Conservation (phyloP, 2,888 invertebrate species). For the Agriotes lineatus region DNA sequence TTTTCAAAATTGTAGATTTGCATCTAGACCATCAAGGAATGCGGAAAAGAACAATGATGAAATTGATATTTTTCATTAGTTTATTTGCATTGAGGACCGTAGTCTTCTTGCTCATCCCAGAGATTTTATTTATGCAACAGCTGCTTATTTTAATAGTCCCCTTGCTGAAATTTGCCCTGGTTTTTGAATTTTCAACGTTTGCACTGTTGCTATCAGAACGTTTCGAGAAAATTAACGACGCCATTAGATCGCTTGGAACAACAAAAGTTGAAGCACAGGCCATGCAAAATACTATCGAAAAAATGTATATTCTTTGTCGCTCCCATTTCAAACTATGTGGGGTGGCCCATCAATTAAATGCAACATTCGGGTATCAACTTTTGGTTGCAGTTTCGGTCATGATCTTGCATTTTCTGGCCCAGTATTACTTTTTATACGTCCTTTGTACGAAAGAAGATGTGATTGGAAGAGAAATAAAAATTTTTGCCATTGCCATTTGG, state of each 20-base stretch:
- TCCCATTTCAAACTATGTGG: constrained; percentile 55
- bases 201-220: constrained; percentile 50
- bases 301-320: constrained; percentile 52
- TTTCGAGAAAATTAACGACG: constrained; percentile 51
- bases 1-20: constrained; percentile 43
- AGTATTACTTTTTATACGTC: constrained; percentile 55
- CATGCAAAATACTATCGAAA: constrained; percentile 33
- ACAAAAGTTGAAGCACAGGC: not conserved
- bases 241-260: constrained; percentile 38
- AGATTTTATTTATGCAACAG: constrained; percentile 50
- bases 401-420: constrained; percentile 53
- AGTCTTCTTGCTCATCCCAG: constrained; percentile 46
- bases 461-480: constrained; percentile 37
- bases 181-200: constrained; percentile 53
- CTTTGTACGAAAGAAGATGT: constrained; percentile 45
- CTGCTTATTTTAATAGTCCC: constrained; percentile 48
- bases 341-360: constrained; percentile 51
- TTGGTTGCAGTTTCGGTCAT: constrained; percentile 51
- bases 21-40: constrained; percentile 46
- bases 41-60: constrained; percentile 40
- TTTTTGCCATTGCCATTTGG: constrained; percentile 51
- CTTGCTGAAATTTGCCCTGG: constrained; percentile 53
- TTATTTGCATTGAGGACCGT: constrained; percentile 46
- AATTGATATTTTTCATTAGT: constrained; percentile 42
- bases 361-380: constrained; percentile 53